Percentiles rank a stretch among this genome's conserved stretches.
phyloP scores from a whole-genome alignment of 2,888 invertebrate species.

The Cacoxenus indagator region DNA sequence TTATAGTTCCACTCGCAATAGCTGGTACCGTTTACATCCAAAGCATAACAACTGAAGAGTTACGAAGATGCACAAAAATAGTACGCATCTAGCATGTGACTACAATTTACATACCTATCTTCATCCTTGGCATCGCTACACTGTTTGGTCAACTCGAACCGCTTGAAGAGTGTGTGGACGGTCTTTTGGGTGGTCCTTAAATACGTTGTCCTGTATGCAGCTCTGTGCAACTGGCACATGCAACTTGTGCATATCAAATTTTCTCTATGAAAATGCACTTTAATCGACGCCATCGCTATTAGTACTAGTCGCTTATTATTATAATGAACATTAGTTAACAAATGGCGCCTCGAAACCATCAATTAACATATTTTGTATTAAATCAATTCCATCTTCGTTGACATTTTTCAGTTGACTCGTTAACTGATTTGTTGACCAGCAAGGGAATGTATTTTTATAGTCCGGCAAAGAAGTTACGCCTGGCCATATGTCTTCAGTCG shows the following conservation, averaged over 20 bases:
- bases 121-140: slow-evolving; percentile 75
- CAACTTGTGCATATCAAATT: too few relatives aligned
- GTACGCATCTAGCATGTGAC: slow-evolving; percentile 48
- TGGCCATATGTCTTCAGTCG: slow-evolving; percentile 95
- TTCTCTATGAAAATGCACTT: too few relatives aligned
- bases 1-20: slow-evolving; percentile 96
- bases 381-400: slow-evolving; percentile 82
- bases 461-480: slow-evolving; percentile 93
- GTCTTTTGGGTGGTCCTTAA: too few relatives aligned
- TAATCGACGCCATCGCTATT: too few relatives aligned
- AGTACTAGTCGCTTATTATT: too few relatives aligned
- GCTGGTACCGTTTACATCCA: slow-evolving; percentile 78
- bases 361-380: slow-evolving; percentile 90
- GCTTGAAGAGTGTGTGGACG: slow-evolving; percentile 73
- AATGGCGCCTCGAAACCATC: slow-evolving; percentile 74
- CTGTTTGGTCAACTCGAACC: slow-evolving; percentile 72
- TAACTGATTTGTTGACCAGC: slow-evolving; percentile 90
- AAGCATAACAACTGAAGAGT: slow-evolving; percentile 75
- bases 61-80: background rate
- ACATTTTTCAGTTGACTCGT: slow-evolving; percentile 81
- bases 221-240: too few relatives aligned
- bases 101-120: slow-evolving; percentile 73
- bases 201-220: too few relatives aligned
- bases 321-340: background rate
- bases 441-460: slow-evolving; percentile 95